Evolutionary conservation across 2,113 vertebrate species (phyloP).

Genomic region (Hiodon alosoides): DNA sequence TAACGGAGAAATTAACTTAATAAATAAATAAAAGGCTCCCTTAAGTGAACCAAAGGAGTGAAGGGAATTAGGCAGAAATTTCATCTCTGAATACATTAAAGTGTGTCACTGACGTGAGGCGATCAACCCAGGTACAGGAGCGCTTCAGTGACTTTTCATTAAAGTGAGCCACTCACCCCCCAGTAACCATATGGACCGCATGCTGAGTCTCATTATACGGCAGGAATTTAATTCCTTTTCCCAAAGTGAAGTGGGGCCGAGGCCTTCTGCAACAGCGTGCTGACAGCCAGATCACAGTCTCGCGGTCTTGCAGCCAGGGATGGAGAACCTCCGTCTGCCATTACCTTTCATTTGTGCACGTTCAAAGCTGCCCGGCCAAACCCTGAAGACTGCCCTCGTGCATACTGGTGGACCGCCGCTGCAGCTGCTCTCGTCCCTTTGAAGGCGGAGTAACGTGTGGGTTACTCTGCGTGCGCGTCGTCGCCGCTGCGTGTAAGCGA

Average conservation of each 20-base stretch:
- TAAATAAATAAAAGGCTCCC: background rate
- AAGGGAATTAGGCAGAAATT: slow-evolving; percentile 6
- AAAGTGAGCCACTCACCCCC: slow-evolving; percentile 28
- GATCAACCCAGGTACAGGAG: slow-evolving; percentile 2
- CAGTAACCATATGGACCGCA: slow-evolving; percentile 62
- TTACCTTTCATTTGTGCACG: background rate
- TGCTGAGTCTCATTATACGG: slow-evolving; percentile 61
- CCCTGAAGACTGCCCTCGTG: too few relatives aligned
- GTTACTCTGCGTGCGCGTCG: too few relatives aligned
- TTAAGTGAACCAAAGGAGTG: background rate
- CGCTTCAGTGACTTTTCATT: slow-evolving; percentile 14
- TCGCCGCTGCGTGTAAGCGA: too few relatives aligned
- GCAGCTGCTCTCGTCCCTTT: too few relatives aligned
- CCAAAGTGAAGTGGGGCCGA: slow-evolving; percentile 8
- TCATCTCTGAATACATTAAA: slow-evolving; percentile 15
- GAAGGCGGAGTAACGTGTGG: too few relatives aligned
- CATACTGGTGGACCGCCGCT: too few relatives aligned
- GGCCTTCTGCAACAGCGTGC: slow-evolving; percentile 23
- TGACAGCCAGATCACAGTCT: slow-evolving; percentile 45
- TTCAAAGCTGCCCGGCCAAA: too few relatives aligned
- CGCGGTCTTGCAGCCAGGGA: slow-evolving; percentile 25
- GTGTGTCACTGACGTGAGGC: background rate
- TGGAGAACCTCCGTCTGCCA: slow-evolving; percentile 25
- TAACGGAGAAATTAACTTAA: background rate
- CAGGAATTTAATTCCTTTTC: slow-evolving; percentile 54